A percentile compares a stretch with the other conserved stretches of the same genome.
Conservation (phyloP, 2,113 vertebrate genomes). For the Chionodraco myersi region DNA sequence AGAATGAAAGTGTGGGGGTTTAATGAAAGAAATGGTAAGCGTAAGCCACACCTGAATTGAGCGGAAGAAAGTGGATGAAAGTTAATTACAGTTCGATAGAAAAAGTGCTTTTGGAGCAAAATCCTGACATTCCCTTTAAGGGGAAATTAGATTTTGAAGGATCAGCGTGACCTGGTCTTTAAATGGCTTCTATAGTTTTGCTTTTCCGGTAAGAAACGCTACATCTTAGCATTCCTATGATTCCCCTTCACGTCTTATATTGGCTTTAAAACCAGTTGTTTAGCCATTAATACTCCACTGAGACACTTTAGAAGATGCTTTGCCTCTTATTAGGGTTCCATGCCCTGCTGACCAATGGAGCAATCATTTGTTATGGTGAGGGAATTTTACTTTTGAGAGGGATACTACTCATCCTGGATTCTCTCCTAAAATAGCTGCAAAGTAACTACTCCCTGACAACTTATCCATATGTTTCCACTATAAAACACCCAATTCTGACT, state of each 20-base stretch:
- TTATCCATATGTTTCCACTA: conserved; percentile 26
- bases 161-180: conserved; percentile 42
- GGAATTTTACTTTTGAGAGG: background rate
- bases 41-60: conserved; percentile 47
- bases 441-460: conserved; percentile 16
- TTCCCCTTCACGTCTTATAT: background rate
- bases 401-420: conserved; percentile 14
- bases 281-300: conserved; percentile 26
- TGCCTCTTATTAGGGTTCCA: conserved; percentile 25
- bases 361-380: background rate
- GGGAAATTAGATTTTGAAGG: conserved; percentile 57
- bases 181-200: conserved; percentile 44
- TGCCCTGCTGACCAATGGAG: conserved; percentile 11
- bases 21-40: conserved; percentile 47
- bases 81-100: conserved; percentile 69
- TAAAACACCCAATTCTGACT: background rate
- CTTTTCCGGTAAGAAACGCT: conserved; percentile 21
- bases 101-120: conserved; percentile 63
- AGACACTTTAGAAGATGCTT: conserved; percentile 40
- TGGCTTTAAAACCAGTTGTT: conserved; percentile 19
- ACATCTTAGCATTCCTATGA: background rate
- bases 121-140: conserved; percentile 45
- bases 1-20: conserved; percentile 47
- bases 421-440: conserved; percentile 9
- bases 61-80: conserved; percentile 54